A percentile compares a stretch with the other conserved stretches of the same genome.
Conservation (phyloP, 2,797 vertebrate species). For the Myotis vivesi region DNA sequence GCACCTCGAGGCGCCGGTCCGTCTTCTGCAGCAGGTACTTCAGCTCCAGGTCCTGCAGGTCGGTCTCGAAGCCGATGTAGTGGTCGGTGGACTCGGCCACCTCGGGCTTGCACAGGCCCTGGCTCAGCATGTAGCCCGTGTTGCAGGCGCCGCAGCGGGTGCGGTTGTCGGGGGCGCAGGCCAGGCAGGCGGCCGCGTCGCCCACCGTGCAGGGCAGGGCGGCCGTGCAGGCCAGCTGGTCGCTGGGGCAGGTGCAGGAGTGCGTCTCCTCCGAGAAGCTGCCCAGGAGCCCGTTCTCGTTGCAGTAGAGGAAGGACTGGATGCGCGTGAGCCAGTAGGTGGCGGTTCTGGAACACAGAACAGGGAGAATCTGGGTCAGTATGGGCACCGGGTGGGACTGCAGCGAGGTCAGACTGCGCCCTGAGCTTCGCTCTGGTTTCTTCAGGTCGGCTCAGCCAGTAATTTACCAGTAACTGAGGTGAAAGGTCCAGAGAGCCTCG, state of each 20-base stretch:
- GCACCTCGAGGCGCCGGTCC: conserved; percentile 94
- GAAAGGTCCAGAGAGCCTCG: neutral
- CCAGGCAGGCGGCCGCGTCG: conserved; percentile 88
- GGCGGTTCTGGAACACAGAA: conserved; percentile 86
- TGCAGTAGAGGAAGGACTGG: conserved; percentile 96
- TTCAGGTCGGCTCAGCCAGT: neutral
- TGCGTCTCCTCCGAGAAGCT: conserved; percentile 95
- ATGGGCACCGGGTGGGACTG: neutral
- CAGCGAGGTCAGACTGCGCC: too few species aligned
- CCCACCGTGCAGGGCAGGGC: conserved; percentile 91
- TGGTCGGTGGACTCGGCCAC: conserved; percentile 97
- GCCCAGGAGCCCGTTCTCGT: conserved; percentile 95
- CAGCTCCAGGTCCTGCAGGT: conserved; percentile 96
- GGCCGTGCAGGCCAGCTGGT: conserved; percentile 91
- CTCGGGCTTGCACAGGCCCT: conserved; percentile 93
- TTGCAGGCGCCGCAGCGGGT: conserved; percentile 96
- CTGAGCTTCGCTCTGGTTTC: accelerated
- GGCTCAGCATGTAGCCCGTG: conserved; percentile 90
- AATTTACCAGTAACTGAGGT: neutral
- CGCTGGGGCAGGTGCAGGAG: conserved; percentile 92
- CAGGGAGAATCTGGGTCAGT: neutral
- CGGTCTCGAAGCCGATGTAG: conserved; percentile 96
- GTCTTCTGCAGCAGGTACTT: conserved; percentile 93
- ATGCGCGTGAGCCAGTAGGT: conserved; percentile 94
- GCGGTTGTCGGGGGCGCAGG: conserved; percentile 93